Evolutionary conservation across 1,140 invertebrate genomes (phyloP).

Genomic region (Drosophila rhopaloa): DNA sequence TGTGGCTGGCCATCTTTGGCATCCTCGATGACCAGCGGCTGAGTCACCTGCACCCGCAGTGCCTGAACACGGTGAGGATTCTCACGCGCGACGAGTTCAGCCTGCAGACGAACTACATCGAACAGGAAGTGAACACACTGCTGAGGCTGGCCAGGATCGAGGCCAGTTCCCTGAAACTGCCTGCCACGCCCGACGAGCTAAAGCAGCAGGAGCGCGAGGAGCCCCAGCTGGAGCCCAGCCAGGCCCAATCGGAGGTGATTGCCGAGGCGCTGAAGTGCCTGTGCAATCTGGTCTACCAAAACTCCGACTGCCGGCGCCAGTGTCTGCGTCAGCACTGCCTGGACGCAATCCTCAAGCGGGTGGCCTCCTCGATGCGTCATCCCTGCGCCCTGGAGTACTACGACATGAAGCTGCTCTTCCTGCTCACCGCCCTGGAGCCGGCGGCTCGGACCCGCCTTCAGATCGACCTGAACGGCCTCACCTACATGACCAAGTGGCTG

Average conservation of each 20-base stretch:
- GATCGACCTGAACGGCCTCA: slow-evolving; percentile 92
- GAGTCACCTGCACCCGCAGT: slow-evolving; percentile 84
- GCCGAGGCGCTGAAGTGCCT: slow-evolving; percentile 94
- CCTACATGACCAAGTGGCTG: slow-evolving; percentile 91
- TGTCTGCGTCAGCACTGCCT: slow-evolving; percentile 90
- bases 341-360: slow-evolving; percentile 89
- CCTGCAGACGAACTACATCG: slow-evolving; percentile 89
- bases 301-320: slow-evolving; percentile 88
- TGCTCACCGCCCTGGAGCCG: slow-evolving; percentile 92
- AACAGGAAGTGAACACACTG: slow-evolving; percentile 88
- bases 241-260: slow-evolving; percentile 59
- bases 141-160: slow-evolving; percentile 86
- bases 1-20: slow-evolving; percentile 86
- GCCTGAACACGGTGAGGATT: slow-evolving; percentile 86
- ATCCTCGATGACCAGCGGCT: slow-evolving; percentile 84
- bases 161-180: slow-evolving; percentile 31
- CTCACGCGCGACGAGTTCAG: slow-evolving; percentile 90
- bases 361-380: slow-evolving; percentile 83
- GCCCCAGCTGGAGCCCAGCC: slow-evolving; percentile 26
- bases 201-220: slow-evolving; percentile 30
- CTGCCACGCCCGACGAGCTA: slow-evolving; percentile 85
- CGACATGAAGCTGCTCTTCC: slow-evolving; percentile 94
- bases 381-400: slow-evolving; percentile 92
- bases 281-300: slow-evolving; percentile 95
- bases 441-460: slow-evolving; percentile 90